phyloP scores from a whole-genome alignment of 2,888 invertebrate species.

The Conistra vaccinii region DNA sequence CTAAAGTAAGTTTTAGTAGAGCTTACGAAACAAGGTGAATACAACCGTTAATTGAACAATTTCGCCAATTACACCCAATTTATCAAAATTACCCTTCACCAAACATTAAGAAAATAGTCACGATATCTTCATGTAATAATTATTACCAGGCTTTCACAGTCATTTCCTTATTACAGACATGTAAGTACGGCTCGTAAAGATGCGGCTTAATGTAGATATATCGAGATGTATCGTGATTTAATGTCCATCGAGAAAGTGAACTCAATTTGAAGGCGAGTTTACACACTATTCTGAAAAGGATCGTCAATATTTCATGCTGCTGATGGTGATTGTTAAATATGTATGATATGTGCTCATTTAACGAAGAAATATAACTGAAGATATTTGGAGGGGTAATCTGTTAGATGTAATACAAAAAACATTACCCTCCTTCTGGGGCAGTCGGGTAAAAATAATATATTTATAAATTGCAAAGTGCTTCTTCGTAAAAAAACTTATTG shows the following conservation, averaged over 20 bases:
- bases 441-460: too few relatives aligned
- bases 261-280: conserved; percentile 1
- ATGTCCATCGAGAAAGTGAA: conserved; percentile 45
- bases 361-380: not conserved
- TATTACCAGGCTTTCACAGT: conserved; percentile 40
- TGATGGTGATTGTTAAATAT: conserved; percentile 12
- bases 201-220: conserved; percentile 38
- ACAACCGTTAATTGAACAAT: conserved; percentile 18
- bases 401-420: not conserved
- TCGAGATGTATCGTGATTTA: conserved; percentile 37
- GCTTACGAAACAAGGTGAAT: not conserved
- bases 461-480: not conserved
- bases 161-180: conserved; percentile 50
- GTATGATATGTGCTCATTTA: not conserved
- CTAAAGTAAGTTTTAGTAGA: not conserved
- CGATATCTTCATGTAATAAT: conserved; percentile 45
- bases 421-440: too few relatives aligned
- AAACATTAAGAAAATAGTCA: conserved; percentile 35
- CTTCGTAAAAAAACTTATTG: not conserved
- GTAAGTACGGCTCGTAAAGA: conserved; percentile 54
- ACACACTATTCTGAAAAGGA: conserved; percentile 11
- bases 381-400: not conserved
- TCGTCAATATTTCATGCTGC: conserved; percentile 24
- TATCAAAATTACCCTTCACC: conserved; percentile 32
- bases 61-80: conserved; percentile 4